Evolutionary conservation across 2,888 invertebrate genomes (phyloP), one percentile per base, ranked within the genome.

Genomic region (Autographa pulchrina): DNA sequence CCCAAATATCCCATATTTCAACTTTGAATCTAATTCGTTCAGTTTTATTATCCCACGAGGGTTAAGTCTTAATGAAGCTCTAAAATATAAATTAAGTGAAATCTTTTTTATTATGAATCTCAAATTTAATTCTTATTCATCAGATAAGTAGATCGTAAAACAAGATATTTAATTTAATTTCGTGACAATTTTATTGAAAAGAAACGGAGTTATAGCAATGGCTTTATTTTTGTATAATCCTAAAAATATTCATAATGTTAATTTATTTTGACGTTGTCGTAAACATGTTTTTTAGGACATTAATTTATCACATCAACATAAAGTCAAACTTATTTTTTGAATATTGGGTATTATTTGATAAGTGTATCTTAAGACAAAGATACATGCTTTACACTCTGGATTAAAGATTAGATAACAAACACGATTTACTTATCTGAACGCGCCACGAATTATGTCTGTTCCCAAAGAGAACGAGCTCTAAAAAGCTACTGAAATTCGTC

Each of bases 61-160:
- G 56, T 31, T 20, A 68, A 68, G 32, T 62, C 25, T 69, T 68
- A 68, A 83, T 80, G 68, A 80, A 75, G 73, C 59, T 63, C 68
- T 83, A 72, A 81, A 83, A 84, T 48, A 69, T 67, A 82, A 82
- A 82, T 80, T 58, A 77, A 56, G 71, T 61, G 16, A 75, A 71
- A 65, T 65, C 43, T 74, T 77, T 82, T 77, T 80, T 80, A 76
- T 72, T 77, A 72, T 43, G 60, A 59, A 65, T 59, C 76, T 69
- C 52, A 61, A 80, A 80, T 64, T 65, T 62, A 67, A 77, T 77
- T 76, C 74, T 70, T 75, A 75, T 82, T 80, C 83, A 80, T 82
- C 72, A 71, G 80, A 82, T 80, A 80, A 83, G 73, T 74, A 62
- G 72, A 68, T 75, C 84, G 78, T 83, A 84, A 83, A 83, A 84